phyloP scores from a whole-genome alignment of 2,797 vertebrate genomes.

The Myotis vivesi region DNA sequence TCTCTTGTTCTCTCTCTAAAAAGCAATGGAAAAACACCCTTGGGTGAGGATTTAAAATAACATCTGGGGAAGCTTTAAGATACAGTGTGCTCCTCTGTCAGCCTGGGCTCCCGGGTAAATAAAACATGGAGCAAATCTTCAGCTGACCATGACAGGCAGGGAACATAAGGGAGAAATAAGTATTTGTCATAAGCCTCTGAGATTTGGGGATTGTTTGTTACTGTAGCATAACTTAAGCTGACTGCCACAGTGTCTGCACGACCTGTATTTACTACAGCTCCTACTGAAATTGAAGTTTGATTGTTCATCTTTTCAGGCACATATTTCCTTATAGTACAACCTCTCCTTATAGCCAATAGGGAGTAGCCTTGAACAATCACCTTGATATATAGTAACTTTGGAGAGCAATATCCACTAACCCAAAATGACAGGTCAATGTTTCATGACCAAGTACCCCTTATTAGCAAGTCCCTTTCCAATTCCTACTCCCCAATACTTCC shows the following conservation, averaged over 20 bases:
- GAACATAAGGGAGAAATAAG: background rate
- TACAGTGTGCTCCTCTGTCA: background rate
- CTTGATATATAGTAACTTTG: background rate
- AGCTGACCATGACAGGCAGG: background rate
- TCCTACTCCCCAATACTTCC: background rate
- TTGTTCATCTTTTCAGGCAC: background rate
- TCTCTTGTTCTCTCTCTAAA: no score
- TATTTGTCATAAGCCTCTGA: conserved; percentile 1
- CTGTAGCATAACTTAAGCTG: background rate
- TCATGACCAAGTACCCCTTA: background rate
- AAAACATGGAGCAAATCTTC: background rate
- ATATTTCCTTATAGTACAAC: background rate
- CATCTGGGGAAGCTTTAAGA: background rate
- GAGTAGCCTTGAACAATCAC: background rate
- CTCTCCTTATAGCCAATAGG: background rate
- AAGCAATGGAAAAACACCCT: no score
- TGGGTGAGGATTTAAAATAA: background rate
- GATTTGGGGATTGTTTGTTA: background rate
- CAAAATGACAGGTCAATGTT: background rate
- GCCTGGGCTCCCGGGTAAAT: background rate
- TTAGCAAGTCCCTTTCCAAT: background rate
- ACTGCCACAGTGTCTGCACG: background rate
- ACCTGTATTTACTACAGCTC: background rate
- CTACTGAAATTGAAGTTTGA: background rate
- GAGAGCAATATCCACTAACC: background rate